These are phyloP conservation scores for Spisula solida DNA, from an alignment of 2,888 invertebrate genomes.

Conservation along the genomic window DNA sequence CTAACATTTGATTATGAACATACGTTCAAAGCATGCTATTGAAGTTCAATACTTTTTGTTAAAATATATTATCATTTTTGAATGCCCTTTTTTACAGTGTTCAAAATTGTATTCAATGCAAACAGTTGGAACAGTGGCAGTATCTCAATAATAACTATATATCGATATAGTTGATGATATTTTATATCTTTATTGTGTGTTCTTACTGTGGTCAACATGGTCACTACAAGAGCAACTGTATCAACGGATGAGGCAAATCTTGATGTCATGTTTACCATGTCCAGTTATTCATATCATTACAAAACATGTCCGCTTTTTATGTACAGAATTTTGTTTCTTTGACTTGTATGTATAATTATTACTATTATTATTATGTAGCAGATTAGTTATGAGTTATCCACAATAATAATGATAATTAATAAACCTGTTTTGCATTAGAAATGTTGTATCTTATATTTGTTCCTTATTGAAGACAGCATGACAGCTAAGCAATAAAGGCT, in stretches of 20 bases:
- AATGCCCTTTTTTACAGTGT: neutral
- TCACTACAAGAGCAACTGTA: neutral
- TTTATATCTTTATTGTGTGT: too few relatives aligned
- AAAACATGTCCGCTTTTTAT: conserved; percentile 47
- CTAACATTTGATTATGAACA: too few relatives aligned
- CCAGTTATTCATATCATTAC: conserved; percentile 42
- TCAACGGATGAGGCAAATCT: conserved; percentile 22
- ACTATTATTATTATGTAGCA: conserved; percentile 71
- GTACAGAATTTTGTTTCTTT: conserved; percentile 58
- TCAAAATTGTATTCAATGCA: neutral
- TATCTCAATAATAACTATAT: neutral
- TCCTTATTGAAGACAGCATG: neutral
- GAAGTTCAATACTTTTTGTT: neutral
- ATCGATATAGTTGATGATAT: neutral
- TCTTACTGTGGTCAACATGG: neutral
- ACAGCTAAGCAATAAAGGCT: too few relatives aligned
- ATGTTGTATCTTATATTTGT: conserved; percentile 15
- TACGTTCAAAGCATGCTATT: neutral
- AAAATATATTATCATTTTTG: too few relatives aligned
- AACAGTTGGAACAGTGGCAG: neutral
- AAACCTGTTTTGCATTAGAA: conserved; percentile 72
- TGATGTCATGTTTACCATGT: neutral
- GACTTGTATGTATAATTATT: conserved; percentile 55
- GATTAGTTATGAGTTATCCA: conserved; percentile 74
- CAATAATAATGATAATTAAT: conserved; percentile 77